These are phyloP conservation scores for Carlito syrichta DNA, from an alignment of 2,113 vertebrate species.

Conservation along the genomic window DNA sequence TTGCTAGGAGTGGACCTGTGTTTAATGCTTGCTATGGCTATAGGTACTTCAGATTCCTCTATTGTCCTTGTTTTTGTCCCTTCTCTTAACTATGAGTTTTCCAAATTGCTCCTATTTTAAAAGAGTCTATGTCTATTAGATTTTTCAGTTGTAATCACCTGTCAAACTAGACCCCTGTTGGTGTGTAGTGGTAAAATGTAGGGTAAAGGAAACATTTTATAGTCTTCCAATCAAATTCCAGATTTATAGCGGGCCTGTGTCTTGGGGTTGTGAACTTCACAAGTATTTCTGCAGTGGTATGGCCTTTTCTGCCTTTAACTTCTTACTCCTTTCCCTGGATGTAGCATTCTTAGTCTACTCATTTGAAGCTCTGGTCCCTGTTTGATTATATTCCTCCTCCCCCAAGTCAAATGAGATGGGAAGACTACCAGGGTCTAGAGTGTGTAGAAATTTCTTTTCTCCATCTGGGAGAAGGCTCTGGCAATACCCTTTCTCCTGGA, in stretches of 20 bases:
- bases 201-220: not conserved
- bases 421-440: not conserved
- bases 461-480: not conserved
- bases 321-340: not conserved
- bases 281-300: not conserved
- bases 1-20: not conserved
- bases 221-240: not conserved
- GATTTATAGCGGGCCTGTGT: not conserved
- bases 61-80: not conserved
- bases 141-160: not conserved
- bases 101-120: not conserved
- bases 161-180: not conserved
- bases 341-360: not conserved
- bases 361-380: not conserved
- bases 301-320: not conserved
- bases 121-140: not conserved
- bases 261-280: not conserved
- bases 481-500: not conserved
- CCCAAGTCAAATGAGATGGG: not conserved
- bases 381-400: not conserved
- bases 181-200: not conserved
- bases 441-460: not conserved
- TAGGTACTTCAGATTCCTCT: not conserved
- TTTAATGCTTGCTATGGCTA: not conserved
- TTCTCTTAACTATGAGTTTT: not conserved